A percentile compares a stretch with the other conserved stretches of the same genome.
phyloP scores from a whole-genome alignment of 2,797 vertebrate genomes.

The Trematomus bernacchii region DNA sequence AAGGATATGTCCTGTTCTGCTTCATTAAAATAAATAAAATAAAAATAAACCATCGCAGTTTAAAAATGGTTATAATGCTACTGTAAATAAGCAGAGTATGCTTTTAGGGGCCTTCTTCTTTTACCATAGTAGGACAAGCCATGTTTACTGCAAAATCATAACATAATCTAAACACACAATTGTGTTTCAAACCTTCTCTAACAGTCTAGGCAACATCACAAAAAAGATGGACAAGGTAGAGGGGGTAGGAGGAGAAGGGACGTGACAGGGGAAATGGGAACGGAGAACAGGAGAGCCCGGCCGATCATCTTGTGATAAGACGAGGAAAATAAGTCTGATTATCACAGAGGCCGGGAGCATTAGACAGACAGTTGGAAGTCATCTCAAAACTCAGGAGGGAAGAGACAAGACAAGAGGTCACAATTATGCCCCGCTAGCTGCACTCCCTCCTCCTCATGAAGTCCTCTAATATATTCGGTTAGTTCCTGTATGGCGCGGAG shows the following conservation, averaged over 20 bases:
- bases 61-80: background rate
- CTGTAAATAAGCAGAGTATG: background rate
- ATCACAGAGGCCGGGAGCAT: conserved; percentile 90
- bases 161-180: background rate
- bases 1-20: background rate
- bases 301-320: conserved; percentile 90
- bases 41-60: too few species aligned
- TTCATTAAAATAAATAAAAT: background rate
- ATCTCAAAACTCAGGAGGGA: conserved; percentile 95
- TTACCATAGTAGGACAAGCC: background rate
- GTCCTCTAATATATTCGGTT: conserved; percentile 94
- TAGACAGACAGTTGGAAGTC: conserved; percentile 93
- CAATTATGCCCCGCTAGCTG: conserved; percentile 92
- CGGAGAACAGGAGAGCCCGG: conserved; percentile 40
- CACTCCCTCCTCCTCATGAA: conserved; percentile 89
- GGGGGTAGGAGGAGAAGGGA: background rate
- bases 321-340: conserved; percentile 93
- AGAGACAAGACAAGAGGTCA: conserved; percentile 96
- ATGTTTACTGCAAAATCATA: background rate
- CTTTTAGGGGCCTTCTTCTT: background rate
- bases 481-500: conserved; percentile 92
- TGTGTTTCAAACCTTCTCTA: conserved; percentile 5
- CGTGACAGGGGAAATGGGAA: conserved; percentile 25
- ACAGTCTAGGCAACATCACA: conserved; percentile 2
- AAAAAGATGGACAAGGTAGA: background rate